Base-by-base conservation (phyloP, 2,888 invertebrate genomes). In the Eulithis testata region DNA sequence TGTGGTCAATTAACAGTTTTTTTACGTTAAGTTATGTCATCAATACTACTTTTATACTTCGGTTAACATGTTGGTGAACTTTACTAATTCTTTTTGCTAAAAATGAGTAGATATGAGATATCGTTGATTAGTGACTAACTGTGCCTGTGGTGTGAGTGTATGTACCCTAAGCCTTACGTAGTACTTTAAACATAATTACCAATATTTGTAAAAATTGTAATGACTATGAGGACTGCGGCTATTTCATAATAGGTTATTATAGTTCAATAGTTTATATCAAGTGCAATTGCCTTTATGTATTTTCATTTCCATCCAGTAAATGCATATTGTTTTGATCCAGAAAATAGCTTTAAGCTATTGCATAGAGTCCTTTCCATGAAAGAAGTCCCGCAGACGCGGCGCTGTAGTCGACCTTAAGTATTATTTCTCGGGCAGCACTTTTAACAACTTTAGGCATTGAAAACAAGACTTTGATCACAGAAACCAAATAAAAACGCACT, bases 101-200 rank as follows among this genome's bases (percentile, higher is more conserved):
- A 14, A 47, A 14, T 47, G 3, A 14, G 7, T 7, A 12, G 7
- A 8, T 21, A 0, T 49, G 8, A 11, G n/a, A 6, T 27, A 14
- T 3, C 3, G 36, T 37, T 21, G 49, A 40, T 50, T 0, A 27
- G 56, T 44, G 56, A 36, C 50, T 45, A 36, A 51, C 56, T n/a
- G 37, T 40, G 37, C 37, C 14, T 37, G 51, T 37, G 44, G 44
- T 44, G 51, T 45, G 36, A 57, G 49, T 50, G 12, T 40, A 47
- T 52, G 52, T 40, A 45, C 55, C 59, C 47, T 56, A 65, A 21
- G 56, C 60, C 65, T 65, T 60, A 60, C 56, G 27, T 52, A 55
- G 53, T 53, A 37, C 9, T 62, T 62, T 64, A 51, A 63, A 40
- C 31, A 37, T 47, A 53, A 53, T 59, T 51, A 55, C 11, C 12